Conservation (phyloP, 1,140 invertebrate species). For the Andrena cerasifolii region DNA sequence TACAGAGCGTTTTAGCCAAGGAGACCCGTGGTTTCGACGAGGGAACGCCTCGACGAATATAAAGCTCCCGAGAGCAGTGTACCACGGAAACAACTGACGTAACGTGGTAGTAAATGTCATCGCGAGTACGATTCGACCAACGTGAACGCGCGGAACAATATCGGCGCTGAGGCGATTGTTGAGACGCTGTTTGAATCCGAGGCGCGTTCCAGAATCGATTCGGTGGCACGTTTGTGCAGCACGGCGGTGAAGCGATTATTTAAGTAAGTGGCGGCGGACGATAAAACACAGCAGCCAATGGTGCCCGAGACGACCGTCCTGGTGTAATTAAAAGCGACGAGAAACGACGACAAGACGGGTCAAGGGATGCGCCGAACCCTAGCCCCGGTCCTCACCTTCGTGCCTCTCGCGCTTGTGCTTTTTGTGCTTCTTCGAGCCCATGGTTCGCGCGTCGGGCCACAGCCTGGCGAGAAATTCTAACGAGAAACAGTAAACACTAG, state of each 20-base stretch:
- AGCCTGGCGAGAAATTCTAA: slow-evolving; percentile 42
- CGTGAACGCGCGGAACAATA: slow-evolving; percentile 6
- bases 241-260: background rate
- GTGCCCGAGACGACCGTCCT: background rate
- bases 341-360: slow-evolving; percentile 25
- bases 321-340: slow-evolving; percentile 7
- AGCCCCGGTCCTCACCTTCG: slow-evolving; percentile 82
- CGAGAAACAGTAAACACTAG: slow-evolving; percentile 31
- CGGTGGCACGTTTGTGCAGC: background rate
- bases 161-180: slow-evolving; percentile 8
- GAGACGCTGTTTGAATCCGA: slow-evolving; percentile 11
- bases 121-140: slow-evolving; percentile 5
- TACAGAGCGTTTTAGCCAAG: background rate
- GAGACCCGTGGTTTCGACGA: background rate
- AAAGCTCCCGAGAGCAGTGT: background rate
- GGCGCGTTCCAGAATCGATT: slow-evolving; percentile 1
- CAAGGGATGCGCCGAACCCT: background rate
- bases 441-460: slow-evolving; percentile 67
- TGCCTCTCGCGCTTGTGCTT: slow-evolving; percentile 88
- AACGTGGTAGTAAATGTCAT: slow-evolving; percentile 8
- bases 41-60: background rate
- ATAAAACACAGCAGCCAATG: slow-evolving; percentile 6
- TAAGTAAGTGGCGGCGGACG: background rate
- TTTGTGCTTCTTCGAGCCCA: slow-evolving; percentile 87
- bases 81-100: slow-evolving; percentile 13